These are phyloP conservation scores for Leptopilina syphax DNA, from an alignment of 2,888 invertebrate species.

Conservation along the genomic window DNA sequence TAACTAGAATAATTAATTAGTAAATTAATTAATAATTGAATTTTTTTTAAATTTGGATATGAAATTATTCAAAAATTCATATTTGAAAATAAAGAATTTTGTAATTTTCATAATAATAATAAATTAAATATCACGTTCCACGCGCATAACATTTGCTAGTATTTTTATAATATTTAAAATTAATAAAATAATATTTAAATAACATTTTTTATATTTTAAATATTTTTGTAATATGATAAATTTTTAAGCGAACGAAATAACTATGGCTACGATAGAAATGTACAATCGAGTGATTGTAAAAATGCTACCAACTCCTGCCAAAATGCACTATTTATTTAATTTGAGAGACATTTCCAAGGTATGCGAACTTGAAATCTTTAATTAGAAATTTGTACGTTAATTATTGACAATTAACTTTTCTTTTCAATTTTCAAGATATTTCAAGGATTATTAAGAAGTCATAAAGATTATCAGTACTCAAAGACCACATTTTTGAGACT, in stretches of 20 bases:
- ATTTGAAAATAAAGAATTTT: too few species aligned
- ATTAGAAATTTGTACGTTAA: neutral
- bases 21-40: too few species aligned
- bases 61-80: too few species aligned
- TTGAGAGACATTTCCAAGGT: conserved; percentile 92
- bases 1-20: too few species aligned
- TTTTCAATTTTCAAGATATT: conserved; percentile 75
- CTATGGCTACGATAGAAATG: conserved; percentile 86
- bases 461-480: conserved; percentile 87
- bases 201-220: neutral
- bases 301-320: conserved; percentile 91
- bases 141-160: too few species aligned
- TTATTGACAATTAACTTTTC: neutral
- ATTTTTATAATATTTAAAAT: too few species aligned
- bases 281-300: conserved; percentile 85
- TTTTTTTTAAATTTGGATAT: too few species aligned
- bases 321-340: conserved; percentile 94
- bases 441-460: conserved; percentile 88
- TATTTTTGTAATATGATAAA: conserved; percentile 42
- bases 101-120: too few species aligned
- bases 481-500: conserved; percentile 84
- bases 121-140: too few species aligned
- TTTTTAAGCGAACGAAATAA: conserved; percentile 80
- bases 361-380: conserved; percentile 4
- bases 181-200: too few species aligned